These are phyloP conservation scores for Polylopha cassiicola DNA, from an alignment of 2,888 invertebrate genomes.

Conservation along the genomic window DNA sequence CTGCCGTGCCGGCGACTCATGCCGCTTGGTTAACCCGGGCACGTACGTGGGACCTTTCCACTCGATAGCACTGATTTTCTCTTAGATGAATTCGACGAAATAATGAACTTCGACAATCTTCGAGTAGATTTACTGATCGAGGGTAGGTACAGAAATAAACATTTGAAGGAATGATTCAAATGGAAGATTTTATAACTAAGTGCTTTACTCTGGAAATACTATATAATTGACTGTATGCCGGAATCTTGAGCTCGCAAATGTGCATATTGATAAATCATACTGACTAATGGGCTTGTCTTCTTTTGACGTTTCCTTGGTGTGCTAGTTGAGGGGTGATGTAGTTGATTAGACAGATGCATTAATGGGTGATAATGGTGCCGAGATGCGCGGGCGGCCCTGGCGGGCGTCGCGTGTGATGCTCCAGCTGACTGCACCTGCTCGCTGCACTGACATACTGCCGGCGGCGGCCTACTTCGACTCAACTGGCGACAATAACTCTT, in stretches of 20 bases:
- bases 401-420: conserved; percentile 30
- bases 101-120: conserved; percentile 57
- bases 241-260: neutral
- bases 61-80: conserved; percentile 70
- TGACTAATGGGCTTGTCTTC: neutral
- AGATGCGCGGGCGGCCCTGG: conserved; percentile 20
- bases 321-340: neutral
- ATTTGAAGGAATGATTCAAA: too few species aligned
- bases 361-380: conserved; percentile 5
- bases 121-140: conserved; percentile 48
- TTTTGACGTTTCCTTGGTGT: conserved; percentile 1
- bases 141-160: conserved; percentile 36
- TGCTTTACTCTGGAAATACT: too few species aligned
- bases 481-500: conserved; percentile 43
- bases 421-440: conserved; percentile 37
- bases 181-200: too few species aligned
- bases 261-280: neutral
- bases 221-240: neutral
- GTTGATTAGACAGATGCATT: too few species aligned
- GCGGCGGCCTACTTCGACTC: conserved; percentile 32
- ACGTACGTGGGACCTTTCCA: conserved; percentile 73
- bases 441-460: conserved; percentile 34
- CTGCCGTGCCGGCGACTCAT: conserved; percentile 46
- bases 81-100: conserved; percentile 48
- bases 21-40: conserved; percentile 64